A percentile compares a stretch with the other conserved stretches of the same genome.
phyloP scores from a whole-genome alignment of 2,113 vertebrate genomes.

The Aix galericulata region DNA sequence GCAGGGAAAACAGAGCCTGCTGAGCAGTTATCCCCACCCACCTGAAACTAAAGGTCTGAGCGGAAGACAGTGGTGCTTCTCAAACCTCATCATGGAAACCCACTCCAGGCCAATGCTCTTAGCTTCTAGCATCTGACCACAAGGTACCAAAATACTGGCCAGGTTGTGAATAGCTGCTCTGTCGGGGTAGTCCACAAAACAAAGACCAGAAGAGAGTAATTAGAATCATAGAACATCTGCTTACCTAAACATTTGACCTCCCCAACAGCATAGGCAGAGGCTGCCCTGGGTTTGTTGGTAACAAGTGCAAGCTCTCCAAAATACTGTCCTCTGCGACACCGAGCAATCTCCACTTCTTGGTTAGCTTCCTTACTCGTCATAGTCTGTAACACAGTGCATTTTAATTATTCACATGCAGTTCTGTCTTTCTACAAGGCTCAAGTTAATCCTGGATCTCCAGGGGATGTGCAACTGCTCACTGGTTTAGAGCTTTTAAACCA shows the following conservation, averaged over 20 bases:
- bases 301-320: constrained; percentile 98
- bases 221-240: constrained; percentile 11
- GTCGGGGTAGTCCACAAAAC: not conserved
- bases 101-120: not conserved
- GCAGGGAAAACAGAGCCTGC: not conserved
- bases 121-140: not conserved
- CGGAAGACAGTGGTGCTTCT: not conserved
- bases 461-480: not conserved
- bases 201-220: not conserved
- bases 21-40: not conserved
- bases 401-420: not conserved
- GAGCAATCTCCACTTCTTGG: constrained; percentile 93
- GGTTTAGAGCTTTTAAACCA: not conserved
- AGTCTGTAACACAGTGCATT: constrained; percentile 79
- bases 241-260: constrained; percentile 96
- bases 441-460: not conserved
- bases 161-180: not conserved
- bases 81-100: not conserved
- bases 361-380: constrained; percentile 88
- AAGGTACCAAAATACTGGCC: not conserved
- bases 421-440: not conserved
- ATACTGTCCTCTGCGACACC: constrained; percentile 94
- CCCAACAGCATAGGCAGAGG: constrained; percentile 94
- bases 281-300: constrained; percentile 98
- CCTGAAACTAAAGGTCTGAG: not conserved